Conservation (phyloP, 1,140 invertebrate species). For the Brachionus koreanus region DNA sequence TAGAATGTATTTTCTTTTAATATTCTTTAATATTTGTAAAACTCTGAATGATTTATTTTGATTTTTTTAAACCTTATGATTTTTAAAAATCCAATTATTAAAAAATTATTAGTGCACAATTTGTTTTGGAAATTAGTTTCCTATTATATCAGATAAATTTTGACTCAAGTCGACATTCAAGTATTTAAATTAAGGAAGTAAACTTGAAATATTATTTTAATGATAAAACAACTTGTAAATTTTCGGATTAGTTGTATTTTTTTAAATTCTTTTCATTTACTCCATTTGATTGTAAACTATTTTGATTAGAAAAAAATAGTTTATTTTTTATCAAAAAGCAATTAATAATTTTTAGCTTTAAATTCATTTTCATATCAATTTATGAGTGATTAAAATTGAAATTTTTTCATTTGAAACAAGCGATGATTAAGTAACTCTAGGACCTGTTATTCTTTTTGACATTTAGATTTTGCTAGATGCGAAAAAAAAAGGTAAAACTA, state of each 20-base stretch:
- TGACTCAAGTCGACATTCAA: background rate
- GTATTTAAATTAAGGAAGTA: background rate
- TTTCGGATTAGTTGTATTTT: background rate
- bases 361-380: background rate
- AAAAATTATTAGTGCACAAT: background rate
- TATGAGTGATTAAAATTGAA: background rate
- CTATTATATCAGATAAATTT: background rate
- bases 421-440: too few species aligned
- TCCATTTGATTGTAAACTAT: background rate
- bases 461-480: too few species aligned
- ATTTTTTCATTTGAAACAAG: background rate
- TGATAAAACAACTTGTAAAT: background rate
- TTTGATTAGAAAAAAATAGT: background rate
- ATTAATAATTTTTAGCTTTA: background rate
- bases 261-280: background rate
- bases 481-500: too few species aligned
- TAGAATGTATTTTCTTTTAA: too few species aligned
- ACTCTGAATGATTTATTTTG: too few species aligned
- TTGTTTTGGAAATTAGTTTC: background rate
- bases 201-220: background rate
- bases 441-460: too few species aligned
- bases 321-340: background rate
- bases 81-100: too few species aligned
- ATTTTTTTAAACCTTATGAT: too few species aligned
- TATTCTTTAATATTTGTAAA: too few species aligned